Conservation (phyloP, 2,888 invertebrate genomes). For the Linnaemya vulpina region DNA sequence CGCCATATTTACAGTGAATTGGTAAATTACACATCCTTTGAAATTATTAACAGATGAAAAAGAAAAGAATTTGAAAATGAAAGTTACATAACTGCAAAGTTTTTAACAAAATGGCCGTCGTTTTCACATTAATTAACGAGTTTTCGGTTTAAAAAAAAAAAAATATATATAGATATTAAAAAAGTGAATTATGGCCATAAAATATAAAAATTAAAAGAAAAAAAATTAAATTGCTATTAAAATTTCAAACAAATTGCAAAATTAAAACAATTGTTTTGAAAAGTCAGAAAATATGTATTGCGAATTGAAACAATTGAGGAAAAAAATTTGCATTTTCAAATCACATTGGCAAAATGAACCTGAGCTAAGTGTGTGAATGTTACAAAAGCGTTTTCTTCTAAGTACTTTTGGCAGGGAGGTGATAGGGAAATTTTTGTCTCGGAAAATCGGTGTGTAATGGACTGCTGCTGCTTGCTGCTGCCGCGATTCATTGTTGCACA, state of each 20-base stretch:
- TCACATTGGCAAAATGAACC: conserved; percentile 15
- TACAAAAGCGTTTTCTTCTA: conserved; percentile 20
- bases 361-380: conserved; percentile 45
- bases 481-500: conserved; percentile 63
- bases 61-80: conserved; percentile 19
- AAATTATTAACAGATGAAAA: not conserved
- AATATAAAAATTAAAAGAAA: not conserved
- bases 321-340: conserved; percentile 15
- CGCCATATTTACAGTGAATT: conserved; percentile 36
- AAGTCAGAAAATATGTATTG: conserved; percentile 41
- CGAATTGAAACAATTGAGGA: conserved; percentile 17
- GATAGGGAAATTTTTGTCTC: conserved; percentile 43
- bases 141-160: conserved; percentile 13
- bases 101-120: conserved; percentile 57
- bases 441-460: conserved; percentile 21
- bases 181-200: not conserved
- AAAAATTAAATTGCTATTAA: conserved; percentile 29
- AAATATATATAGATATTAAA: not conserved
- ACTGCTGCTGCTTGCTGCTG: conserved; percentile 7
- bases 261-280: conserved; percentile 23
- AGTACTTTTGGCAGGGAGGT: conserved; percentile 10
- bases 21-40: conserved; percentile 7
- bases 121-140: conserved; percentile 26
- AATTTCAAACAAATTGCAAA: conserved; percentile 61
- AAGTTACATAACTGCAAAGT: conserved; percentile 65